phyloP scores from a whole-genome alignment of 2,888 invertebrate genomes.

The Chrysodeixis includens region DNA sequence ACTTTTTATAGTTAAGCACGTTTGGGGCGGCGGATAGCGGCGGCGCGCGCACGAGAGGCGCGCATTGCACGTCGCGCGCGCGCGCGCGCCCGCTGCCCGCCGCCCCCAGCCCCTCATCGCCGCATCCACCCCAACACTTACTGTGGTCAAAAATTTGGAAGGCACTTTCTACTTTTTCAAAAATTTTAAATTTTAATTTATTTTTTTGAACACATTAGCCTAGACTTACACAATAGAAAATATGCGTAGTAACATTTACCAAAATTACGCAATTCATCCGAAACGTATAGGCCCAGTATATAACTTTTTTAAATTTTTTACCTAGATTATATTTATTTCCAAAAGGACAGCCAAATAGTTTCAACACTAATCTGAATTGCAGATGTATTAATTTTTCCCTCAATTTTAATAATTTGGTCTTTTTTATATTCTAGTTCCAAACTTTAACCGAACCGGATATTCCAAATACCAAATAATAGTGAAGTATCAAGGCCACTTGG shows the following conservation, averaged over 20 bases:
- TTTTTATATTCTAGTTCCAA: slow-evolving; percentile 87
- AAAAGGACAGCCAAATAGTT: slow-evolving; percentile 88
- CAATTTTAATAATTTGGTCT: slow-evolving; percentile 83
- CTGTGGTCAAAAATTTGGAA: slow-evolving; percentile 91
- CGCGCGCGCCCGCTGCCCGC: slow-evolving; percentile 62
- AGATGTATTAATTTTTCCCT: slow-evolving; percentile 76
- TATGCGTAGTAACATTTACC: slow-evolving; percentile 89
- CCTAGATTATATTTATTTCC: slow-evolving; percentile 86
- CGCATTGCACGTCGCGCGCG: slow-evolving; percentile 22
- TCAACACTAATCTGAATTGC: slow-evolving; percentile 86
- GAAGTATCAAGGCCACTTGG: slow-evolving; percentile 89
- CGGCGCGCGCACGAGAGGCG: slow-evolving; percentile 15
- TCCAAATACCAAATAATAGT: slow-evolving; percentile 86
- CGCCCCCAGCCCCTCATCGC: slow-evolving; percentile 81
- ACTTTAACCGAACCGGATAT: slow-evolving; percentile 86
- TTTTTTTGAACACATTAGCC: slow-evolving; percentile 93
- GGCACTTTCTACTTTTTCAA: slow-evolving; percentile 94
- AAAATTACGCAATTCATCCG: slow-evolving; percentile 88
- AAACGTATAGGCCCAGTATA: slow-evolving; percentile 87
- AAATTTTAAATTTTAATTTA: slow-evolving; percentile 87
- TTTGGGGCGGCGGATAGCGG: slow-evolving; percentile 65
- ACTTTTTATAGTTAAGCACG: slow-evolving; percentile 86
- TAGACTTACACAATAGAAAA: slow-evolving; percentile 90
- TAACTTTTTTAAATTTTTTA: slow-evolving; percentile 77
- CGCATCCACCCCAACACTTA: slow-evolving; percentile 90